Evolutionary conservation across 2,888 invertebrate genomes (phyloP).

Genomic region (Lypha dubia): DNA sequence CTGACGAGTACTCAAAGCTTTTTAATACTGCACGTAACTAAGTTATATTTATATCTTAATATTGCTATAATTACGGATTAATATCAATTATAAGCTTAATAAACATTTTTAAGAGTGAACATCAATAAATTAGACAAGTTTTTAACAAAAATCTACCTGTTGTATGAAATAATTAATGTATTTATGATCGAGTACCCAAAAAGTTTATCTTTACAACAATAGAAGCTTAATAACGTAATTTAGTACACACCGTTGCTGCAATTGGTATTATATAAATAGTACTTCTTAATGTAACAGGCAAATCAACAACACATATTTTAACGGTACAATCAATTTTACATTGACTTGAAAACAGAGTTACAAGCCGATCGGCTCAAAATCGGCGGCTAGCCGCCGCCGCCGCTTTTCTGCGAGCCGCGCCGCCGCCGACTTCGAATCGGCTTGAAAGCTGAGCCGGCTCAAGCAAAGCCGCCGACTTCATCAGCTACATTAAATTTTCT

Average conservation of each 20-base stretch:
- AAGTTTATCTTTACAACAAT: constrained; percentile 2
- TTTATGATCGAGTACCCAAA: background rate
- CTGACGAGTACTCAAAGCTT: background rate
- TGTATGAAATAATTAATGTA: background rate
- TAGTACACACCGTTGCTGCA: constrained; percentile 31
- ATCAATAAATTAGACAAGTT: too few relatives aligned
- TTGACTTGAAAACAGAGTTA: too few relatives aligned
- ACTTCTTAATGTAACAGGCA: background rate
- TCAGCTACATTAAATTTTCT: too few relatives aligned
- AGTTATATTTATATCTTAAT: background rate
- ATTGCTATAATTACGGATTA: too few relatives aligned
- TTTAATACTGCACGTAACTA: background rate
- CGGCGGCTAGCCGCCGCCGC: too few relatives aligned
- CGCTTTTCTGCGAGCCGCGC: too few relatives aligned
- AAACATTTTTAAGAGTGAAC: background rate
- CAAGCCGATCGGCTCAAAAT: too few relatives aligned
- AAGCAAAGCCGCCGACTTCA: too few relatives aligned
- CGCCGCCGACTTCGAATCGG: too few relatives aligned
- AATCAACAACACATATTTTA: background rate
- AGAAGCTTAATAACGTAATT: background rate
- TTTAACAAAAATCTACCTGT: too few relatives aligned
- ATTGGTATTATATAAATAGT: background rate
- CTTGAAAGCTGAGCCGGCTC: too few relatives aligned
- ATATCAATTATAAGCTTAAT: background rate
- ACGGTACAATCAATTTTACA: too few relatives aligned